Base-by-base conservation (phyloP, 2,888 invertebrate genomes). In the Agrotis segetum region DNA sequence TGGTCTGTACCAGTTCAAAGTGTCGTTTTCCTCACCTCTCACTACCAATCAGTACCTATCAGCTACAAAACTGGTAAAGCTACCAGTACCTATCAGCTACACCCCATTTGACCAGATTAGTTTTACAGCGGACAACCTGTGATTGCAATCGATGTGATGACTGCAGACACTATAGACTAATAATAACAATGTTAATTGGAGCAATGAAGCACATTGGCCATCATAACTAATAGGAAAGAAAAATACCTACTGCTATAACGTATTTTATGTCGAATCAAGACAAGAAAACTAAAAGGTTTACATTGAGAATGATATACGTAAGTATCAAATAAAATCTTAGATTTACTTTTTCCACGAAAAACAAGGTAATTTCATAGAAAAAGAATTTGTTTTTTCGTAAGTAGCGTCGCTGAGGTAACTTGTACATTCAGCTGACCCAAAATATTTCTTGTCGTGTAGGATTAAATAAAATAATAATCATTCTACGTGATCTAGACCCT, bases 341-440 rank as follows among this genome's bases (percentile, higher is more conserved):
- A 49, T 55, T 46, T 13, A 70, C 14, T 44, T 14, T 52, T 17
- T 14, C 14, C n/a, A 49, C 17, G 44, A 70, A 73, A 55, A 73
- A 44, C 47, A 49, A 64, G 5, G 19, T 29, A 21, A 74, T 64
- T 49, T 44, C 11, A 17, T n/a, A 4, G 14, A 17, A 53, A 46
- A 21, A 40, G 13, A 63, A 73, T n/a, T 40, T 19, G 11, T 72
- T 49, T 55, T 49, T 34, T n/a, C 55, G 29, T 49, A 34, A 9
- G 24, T 49, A 14, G 16, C 21, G 34, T 52, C 44, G n/a, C n/a
- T 21, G 19, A 16, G 3, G 2, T 34, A 29, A 11, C 29, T 70
- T 19, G 19, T 14, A 19, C 19, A 29, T 44, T 34, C 6, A 56
- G 21, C n/a, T 21, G 3, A 46, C 29, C 6, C 17, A 29, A 40